These are phyloP conservation scores for Ianthella basta DNA, from an alignment of 37 sponge, comb jelly and placozoan genomes.

Conservation along the genomic window DNA sequence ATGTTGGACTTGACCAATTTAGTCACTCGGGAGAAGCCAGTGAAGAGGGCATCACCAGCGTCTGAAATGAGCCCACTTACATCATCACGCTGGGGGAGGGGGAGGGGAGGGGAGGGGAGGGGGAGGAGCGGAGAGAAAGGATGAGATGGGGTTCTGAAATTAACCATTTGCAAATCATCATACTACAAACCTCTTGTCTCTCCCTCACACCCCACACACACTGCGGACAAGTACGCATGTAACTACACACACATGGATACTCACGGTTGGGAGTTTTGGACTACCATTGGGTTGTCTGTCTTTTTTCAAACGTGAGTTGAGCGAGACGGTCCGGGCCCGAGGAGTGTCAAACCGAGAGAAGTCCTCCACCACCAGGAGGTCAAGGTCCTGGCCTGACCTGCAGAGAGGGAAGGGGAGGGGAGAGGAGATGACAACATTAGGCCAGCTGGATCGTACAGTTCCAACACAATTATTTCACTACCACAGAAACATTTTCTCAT, in stretches of 20 bases:
- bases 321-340: too few relatives aligned
- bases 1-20: constrained; percentile 29
- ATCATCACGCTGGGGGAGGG: background rate
- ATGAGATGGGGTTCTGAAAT: too few relatives aligned
- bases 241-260: background rate
- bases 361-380: constrained; percentile 11
- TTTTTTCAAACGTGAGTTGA: too few relatives aligned
- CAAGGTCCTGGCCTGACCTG: constrained; percentile 17
- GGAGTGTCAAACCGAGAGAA: constrained; percentile 15
- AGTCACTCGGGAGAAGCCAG: constrained; percentile 14
- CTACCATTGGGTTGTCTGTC: too few relatives aligned
- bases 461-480: too few relatives aligned
- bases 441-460: too few relatives aligned
- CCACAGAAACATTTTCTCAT: too few relatives aligned
- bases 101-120: background rate
- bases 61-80: background rate
- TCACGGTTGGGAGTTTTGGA: background rate
- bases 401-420: background rate
- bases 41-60: background rate
- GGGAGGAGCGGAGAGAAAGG: too few relatives aligned
- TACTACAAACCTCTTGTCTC: too few relatives aligned
- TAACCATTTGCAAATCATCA: too few relatives aligned
- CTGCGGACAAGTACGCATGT: background rate
- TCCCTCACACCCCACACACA: background rate
- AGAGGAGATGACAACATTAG: too few relatives aligned